Percentiles rank a stretch among this genome's conserved stretches.
Conservation (phyloP, 1,140 invertebrate species). For the Phenacoccus solenopsis region DNA sequence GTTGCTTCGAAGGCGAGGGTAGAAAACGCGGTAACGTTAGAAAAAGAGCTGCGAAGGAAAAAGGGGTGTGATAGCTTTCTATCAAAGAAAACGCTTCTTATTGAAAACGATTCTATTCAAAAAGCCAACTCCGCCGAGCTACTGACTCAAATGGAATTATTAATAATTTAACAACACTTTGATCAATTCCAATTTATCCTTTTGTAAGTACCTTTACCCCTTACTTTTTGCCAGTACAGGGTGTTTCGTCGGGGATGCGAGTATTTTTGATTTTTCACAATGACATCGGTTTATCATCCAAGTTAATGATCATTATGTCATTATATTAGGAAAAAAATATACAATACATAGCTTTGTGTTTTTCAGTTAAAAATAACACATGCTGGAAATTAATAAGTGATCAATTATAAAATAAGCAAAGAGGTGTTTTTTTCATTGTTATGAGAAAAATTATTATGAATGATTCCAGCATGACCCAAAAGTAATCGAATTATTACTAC, state of each 20-base stretch:
- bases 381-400: too few species aligned
- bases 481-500: too few species aligned
- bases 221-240: neutral
- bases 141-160: conserved; percentile 15
- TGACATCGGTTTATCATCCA: too few species aligned
- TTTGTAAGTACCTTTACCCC: conserved; percentile 10
- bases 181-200: conserved; percentile 16
- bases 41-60: neutral
- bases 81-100: conserved; percentile 16
- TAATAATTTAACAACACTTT: conserved; percentile 18
- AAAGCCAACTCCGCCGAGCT: conserved; percentile 1
- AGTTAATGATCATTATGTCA: too few species aligned
- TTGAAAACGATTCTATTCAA: conserved; percentile 16
- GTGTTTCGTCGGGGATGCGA: neutral
- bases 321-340: too few species aligned
- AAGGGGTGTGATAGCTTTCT: conserved; percentile 13
- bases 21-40: neutral
- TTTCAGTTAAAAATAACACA: too few species aligned
- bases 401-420: too few species aligned
- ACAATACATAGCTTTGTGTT: too few species aligned
- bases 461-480: too few species aligned
- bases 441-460: too few species aligned
- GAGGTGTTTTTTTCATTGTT: too few species aligned
- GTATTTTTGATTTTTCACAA: too few species aligned
- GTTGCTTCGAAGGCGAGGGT: neutral